phyloP scores from a whole-genome alignment of 2,113 vertebrate genomes.

The Marmota monax region DNA sequence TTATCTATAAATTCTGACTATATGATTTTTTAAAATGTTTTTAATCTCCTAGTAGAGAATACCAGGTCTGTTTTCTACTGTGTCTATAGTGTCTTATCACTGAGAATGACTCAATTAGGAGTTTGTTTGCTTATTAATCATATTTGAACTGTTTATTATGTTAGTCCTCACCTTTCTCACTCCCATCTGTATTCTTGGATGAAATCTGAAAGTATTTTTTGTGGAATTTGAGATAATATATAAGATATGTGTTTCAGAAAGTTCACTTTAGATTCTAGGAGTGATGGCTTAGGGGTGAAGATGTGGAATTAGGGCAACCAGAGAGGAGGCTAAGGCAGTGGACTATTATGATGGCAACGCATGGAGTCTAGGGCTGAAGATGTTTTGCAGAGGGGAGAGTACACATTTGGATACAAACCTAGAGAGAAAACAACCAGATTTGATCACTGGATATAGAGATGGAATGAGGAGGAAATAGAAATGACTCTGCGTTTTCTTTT shows the following conservation, averaged over 20 bases:
- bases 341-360: not conserved
- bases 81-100: not conserved
- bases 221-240: not conserved
- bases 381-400: not conserved
- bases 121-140: not conserved
- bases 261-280: not conserved
- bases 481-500: not conserved
- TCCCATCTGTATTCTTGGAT: not conserved
- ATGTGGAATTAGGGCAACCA: not conserved
- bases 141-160: not conserved
- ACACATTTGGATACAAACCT: not conserved
- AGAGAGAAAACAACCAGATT: not conserved
- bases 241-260: not conserved
- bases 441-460: not conserved
- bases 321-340: not conserved
- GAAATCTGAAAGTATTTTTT: not conserved
- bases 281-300: not conserved
- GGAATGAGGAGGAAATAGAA: slow-evolving; percentile 23
- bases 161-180: not conserved
- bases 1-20: not conserved
- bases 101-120: not conserved
- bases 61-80: not conserved
- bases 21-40: not conserved
- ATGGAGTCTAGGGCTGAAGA: not conserved
- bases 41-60: not conserved